Percentiles rank a stretch among this genome's conserved stretches.
These are phyloP conservation scores for Amphiprion ocellaris DNA, from an alignment of 2,113 vertebrate genomes.

Conservation along the genomic window DNA sequence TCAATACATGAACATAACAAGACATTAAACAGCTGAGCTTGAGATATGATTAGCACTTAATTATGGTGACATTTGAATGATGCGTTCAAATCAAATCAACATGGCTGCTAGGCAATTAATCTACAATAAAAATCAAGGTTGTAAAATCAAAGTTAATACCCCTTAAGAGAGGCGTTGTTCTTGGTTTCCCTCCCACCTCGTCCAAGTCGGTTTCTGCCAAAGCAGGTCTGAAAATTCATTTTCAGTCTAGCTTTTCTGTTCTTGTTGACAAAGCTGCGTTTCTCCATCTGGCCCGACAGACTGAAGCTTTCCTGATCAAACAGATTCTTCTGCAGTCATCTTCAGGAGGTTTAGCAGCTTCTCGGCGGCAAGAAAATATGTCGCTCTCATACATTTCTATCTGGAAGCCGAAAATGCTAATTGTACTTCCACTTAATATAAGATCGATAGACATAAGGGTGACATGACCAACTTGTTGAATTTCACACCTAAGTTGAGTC, in stretches of 20 bases:
- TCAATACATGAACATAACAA: neutral
- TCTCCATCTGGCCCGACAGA: conserved; percentile 29
- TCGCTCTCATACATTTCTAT: neutral
- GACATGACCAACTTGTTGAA: neutral
- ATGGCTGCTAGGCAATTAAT: conserved; percentile 42
- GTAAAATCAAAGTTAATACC: conserved; percentile 31
- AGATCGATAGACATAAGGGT: neutral
- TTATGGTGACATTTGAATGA: conserved; percentile 57
- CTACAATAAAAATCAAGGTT: conserved; percentile 39
- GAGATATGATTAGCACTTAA: conserved; percentile 48
- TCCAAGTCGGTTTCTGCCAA: conserved; percentile 12
- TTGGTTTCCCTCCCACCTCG: neutral
- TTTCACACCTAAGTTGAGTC: neutral
- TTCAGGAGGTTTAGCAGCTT: neutral
- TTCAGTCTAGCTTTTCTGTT: conserved; percentile 16
- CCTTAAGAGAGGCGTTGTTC: conserved; percentile 14
- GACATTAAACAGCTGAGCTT: conserved; percentile 30
- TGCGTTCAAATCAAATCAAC: conserved; percentile 48
- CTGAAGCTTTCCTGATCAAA: conserved; percentile 17
- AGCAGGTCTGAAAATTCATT: conserved; percentile 13
- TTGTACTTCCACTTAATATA: neutral
- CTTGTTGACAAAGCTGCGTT: conserved; percentile 12
- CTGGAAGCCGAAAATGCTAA: neutral
- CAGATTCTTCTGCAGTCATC: neutral
- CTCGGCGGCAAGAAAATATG: neutral